A percentile compares a stretch with the other conserved stretches of the same genome.
Evolutionary conservation across 2,113 vertebrate species (phyloP).

Genomic region (Chitala chitala): DNA sequence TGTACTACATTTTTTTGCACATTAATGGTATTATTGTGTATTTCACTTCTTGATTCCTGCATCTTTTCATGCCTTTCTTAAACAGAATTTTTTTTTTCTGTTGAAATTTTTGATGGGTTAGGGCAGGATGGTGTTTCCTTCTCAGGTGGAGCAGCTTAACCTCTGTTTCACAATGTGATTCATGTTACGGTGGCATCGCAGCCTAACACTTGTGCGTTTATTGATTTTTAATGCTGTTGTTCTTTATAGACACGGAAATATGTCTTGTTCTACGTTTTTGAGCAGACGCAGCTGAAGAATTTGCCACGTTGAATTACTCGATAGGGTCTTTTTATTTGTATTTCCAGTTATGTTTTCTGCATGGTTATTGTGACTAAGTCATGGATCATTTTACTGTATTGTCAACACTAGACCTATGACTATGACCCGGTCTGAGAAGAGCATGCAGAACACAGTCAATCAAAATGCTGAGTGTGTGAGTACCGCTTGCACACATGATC

Average conservation of each 20-base stretch:
- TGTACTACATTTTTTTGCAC: too few relatives aligned
- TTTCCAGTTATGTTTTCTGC: neutral
- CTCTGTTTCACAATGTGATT: neutral
- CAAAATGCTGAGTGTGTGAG: slow-evolving; percentile 62
- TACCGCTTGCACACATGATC: slow-evolving; percentile 58
- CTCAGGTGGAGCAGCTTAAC: neutral
- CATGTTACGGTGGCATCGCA: neutral
- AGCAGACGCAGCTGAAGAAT: neutral
- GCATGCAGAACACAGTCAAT: too few relatives aligned
- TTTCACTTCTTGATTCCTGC: too few relatives aligned
- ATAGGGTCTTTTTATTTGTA: neutral
- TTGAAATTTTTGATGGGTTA: too few relatives aligned
- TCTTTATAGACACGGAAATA: neutral
- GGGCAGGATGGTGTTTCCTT: too few relatives aligned
- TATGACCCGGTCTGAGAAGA: too few relatives aligned
- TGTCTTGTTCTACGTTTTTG: neutral
- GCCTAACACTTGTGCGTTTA: neutral
- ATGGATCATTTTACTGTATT: too few relatives aligned
- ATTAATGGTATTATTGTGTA: too few relatives aligned
- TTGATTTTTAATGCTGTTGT: neutral
- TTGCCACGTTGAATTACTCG: neutral
- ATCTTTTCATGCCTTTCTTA: too few relatives aligned
- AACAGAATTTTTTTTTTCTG: too few relatives aligned
- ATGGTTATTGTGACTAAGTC: too few relatives aligned
- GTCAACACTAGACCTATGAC: slow-evolving; percentile 12